These are phyloP conservation scores for Eristalis intricaria DNA, from an alignment of 2,888 invertebrate genomes.

Conservation along the genomic window DNA sequence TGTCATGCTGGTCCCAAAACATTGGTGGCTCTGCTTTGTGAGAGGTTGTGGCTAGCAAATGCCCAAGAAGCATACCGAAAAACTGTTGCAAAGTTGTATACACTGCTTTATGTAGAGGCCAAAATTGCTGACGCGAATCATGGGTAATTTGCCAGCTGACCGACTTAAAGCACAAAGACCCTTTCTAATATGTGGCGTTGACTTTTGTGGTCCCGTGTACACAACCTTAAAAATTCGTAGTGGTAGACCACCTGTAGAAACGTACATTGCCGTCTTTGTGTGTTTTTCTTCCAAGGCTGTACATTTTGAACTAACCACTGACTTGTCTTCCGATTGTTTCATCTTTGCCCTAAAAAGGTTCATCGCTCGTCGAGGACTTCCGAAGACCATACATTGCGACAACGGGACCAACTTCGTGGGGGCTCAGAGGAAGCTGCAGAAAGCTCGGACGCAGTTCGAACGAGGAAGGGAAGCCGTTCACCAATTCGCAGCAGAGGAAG, in stretches of 20 bases:
- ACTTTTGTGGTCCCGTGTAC: constrained; percentile 59
- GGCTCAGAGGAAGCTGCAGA: not conserved
- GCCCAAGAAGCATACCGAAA: constrained; percentile 43
- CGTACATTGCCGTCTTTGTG: constrained; percentile 40
- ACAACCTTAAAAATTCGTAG: too few species aligned
- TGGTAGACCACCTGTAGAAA: too few species aligned
- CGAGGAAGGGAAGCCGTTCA: constrained; percentile 3
- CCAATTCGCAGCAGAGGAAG: not conserved
- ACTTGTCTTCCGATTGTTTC: constrained; percentile 2
- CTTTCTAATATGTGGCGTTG: constrained; percentile 30
- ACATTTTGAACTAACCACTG: too few species aligned
- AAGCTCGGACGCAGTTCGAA: not conserved
- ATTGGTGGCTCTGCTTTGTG: too few species aligned
- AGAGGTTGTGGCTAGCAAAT: not conserved
- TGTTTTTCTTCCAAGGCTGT: not conserved
- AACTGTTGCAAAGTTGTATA: constrained; percentile 25
- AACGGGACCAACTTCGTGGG: not conserved
- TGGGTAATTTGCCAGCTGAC: constrained; percentile 40
- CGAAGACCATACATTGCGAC: not conserved
- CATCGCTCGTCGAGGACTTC: not conserved
- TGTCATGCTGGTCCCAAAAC: too few species aligned
- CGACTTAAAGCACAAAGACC: constrained; percentile 1
- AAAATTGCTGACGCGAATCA: constrained; percentile 39
- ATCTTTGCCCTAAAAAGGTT: constrained; percentile 8
- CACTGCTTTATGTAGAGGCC: constrained; percentile 52